These are phyloP conservation scores for Mirza zaza DNA, from an alignment of 2,113 vertebrate genomes.

Conservation along the genomic window DNA sequence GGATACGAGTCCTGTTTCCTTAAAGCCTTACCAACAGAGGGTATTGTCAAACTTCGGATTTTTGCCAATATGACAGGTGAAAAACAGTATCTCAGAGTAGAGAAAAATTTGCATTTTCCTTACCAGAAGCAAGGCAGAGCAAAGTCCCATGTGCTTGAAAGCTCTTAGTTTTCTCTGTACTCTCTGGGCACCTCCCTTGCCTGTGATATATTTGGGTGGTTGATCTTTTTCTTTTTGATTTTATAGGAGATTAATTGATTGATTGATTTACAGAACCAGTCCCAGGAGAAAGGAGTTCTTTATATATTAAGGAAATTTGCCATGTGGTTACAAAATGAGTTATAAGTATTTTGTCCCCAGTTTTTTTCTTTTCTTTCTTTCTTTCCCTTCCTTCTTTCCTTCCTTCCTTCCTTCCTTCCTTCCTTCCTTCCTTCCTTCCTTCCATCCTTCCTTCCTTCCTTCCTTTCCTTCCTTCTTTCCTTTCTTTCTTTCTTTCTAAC, in stretches of 20 bases:
- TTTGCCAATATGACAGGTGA: background rate
- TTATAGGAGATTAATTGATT: background rate
- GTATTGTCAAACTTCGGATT: background rate
- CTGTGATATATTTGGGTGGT: background rate
- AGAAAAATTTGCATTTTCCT: background rate
- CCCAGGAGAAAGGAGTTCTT: background rate
- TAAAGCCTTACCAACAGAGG: background rate
- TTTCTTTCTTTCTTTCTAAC: too few species aligned
- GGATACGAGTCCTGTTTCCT: background rate
- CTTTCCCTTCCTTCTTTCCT: too few species aligned
- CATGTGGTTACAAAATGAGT: background rate
- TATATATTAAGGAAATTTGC: background rate
- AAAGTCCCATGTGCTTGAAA: background rate
- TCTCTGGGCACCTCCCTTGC: background rate
- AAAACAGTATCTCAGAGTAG: background rate
- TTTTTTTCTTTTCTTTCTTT: too few species aligned
- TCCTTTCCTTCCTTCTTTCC: too few species aligned
- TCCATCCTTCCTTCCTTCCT: too few species aligned
- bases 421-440: too few species aligned
- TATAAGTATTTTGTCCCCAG: too few species aligned
- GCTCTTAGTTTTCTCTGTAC: background rate
- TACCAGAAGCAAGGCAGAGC: accelerated
- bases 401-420: too few species aligned
- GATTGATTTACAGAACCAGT: too few species aligned
- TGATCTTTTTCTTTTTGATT: background rate